These are phyloP conservation scores for Sebastiscus albofasciatus DNA, from an alignment of 2,797 vertebrate genomes.

Conservation along the genomic window DNA sequence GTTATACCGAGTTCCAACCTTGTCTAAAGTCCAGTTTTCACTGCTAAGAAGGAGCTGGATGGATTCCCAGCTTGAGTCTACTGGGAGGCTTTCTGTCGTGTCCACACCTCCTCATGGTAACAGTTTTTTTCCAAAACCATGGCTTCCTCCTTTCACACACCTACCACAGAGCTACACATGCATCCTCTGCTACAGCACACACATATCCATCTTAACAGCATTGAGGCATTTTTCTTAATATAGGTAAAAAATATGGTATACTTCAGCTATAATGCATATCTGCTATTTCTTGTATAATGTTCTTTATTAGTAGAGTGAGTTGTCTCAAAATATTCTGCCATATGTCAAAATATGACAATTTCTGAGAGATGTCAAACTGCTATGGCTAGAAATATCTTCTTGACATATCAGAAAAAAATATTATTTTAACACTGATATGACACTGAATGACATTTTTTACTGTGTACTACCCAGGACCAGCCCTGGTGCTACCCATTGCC, in stretches of 20 bases:
- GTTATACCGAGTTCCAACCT: slow-evolving; percentile 19
- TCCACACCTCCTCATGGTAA: slow-evolving; percentile 68
- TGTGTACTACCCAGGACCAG: slow-evolving; percentile 21
- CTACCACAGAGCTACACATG: slow-evolving; percentile 12
- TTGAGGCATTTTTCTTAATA: neutral
- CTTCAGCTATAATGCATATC: neutral
- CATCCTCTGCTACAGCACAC: neutral
- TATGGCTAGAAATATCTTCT: neutral
- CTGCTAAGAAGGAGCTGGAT: slow-evolving; percentile 33
- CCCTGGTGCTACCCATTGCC: slow-evolving; percentile 39
- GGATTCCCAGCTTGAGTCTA: slow-evolving; percentile 42
- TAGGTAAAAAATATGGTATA: neutral
- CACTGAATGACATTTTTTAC: slow-evolving; percentile 20
- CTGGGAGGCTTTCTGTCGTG: slow-evolving; percentile 48
- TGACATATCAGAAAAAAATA: neutral
- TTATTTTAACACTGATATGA: slow-evolving; percentile 12
- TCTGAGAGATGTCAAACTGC: neutral
- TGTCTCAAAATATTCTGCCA: neutral
- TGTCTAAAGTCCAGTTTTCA: slow-evolving; percentile 29
- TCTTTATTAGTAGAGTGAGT: neutral
- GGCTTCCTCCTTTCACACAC: slow-evolving; percentile 58
- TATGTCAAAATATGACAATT: neutral
- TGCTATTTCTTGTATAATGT: neutral
- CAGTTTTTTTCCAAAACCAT: slow-evolving; percentile 42
- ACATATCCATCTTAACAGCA: neutral